Percentiles rank a stretch among this genome's conserved stretches.
These are phyloP conservation scores for Petaurus breviceps DNA, from an alignment of 2,113 vertebrate genomes.

Conservation along the genomic window DNA sequence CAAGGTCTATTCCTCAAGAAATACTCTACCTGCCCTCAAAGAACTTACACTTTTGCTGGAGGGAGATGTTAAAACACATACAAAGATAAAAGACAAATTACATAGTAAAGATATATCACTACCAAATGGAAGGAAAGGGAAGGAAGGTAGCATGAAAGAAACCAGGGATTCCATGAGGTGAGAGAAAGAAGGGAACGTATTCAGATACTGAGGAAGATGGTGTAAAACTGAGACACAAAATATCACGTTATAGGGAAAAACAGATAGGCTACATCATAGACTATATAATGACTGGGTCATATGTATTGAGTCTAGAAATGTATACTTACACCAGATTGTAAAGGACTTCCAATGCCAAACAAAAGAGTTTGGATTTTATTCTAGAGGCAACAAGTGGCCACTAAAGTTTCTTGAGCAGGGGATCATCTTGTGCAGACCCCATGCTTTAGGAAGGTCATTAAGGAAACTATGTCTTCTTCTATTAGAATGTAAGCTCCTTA, in stretches of 20 bases:
- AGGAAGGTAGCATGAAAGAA: not conserved
- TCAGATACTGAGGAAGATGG: not conserved
- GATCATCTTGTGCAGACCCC: too few relatives aligned
- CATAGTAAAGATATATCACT: not conserved
- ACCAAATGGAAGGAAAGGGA: not conserved
- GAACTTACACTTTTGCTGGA: not conserved
- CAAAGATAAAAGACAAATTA: not conserved
- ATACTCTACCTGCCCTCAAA: not conserved
- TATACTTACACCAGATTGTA: not conserved
- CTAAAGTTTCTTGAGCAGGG: not conserved
- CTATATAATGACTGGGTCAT: not conserved
- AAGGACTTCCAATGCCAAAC: not conserved
- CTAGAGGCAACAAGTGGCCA: not conserved
- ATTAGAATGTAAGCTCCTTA: too few relatives aligned
- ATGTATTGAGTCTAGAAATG: not conserved
- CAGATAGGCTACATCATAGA: not conserved
- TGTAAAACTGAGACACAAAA: not conserved
- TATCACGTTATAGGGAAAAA: not conserved
- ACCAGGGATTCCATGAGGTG: not conserved
- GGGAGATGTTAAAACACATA: not conserved
- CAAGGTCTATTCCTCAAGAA: not conserved
- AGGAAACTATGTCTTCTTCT: not conserved
- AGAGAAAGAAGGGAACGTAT: not conserved
- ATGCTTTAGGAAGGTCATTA: not conserved
- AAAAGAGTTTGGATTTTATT: not conserved